Conservation (phyloP, 1,140 invertebrate species). For the Galleria mellonella region DNA sequence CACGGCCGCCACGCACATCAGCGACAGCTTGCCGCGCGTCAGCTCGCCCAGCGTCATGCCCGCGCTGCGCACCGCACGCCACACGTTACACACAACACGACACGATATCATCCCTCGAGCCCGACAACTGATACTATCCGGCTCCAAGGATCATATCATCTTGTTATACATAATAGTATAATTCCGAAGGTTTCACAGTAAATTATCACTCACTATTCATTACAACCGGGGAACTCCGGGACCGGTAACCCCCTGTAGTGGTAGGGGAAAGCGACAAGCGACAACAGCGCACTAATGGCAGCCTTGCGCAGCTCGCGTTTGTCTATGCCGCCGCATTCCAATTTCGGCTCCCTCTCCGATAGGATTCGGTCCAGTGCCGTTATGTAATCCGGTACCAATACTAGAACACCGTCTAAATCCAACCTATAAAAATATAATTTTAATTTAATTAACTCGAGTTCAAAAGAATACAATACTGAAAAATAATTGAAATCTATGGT, state of each 20-base stretch:
- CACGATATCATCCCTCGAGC: too few relatives aligned
- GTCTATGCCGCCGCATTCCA: conserved; percentile 78
- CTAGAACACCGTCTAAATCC: conserved; percentile 94
- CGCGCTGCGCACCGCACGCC: conserved; percentile 17
- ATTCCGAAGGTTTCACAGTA: too few relatives aligned
- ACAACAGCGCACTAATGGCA: conserved; percentile 92
- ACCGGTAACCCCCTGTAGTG: conserved; percentile 91
- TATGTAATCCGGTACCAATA: conserved; percentile 92
- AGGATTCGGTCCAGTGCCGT: conserved; percentile 92
- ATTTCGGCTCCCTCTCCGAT: conserved; percentile 82
- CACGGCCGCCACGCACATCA: conserved; percentile 60
- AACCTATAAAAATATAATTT: conserved; percentile 77
- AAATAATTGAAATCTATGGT: too few relatives aligned
- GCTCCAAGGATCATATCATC: too few relatives aligned
- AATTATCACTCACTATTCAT: conserved; percentile 60
- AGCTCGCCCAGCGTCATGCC: conserved; percentile 57
- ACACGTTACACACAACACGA: too few relatives aligned
- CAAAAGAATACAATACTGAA: too few relatives aligned
- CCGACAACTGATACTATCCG: too few relatives aligned
- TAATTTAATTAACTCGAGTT: too few relatives aligned
- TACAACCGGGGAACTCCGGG: conserved; percentile 79
- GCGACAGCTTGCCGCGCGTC: conserved; percentile 43
- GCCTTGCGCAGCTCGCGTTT: conserved; percentile 90
- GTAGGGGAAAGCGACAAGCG: conserved; percentile 91
- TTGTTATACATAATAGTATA: too few relatives aligned